Evolutionary conservation across 2,888 invertebrate genomes (phyloP).

Genomic region (Drosophila greeni): DNA sequence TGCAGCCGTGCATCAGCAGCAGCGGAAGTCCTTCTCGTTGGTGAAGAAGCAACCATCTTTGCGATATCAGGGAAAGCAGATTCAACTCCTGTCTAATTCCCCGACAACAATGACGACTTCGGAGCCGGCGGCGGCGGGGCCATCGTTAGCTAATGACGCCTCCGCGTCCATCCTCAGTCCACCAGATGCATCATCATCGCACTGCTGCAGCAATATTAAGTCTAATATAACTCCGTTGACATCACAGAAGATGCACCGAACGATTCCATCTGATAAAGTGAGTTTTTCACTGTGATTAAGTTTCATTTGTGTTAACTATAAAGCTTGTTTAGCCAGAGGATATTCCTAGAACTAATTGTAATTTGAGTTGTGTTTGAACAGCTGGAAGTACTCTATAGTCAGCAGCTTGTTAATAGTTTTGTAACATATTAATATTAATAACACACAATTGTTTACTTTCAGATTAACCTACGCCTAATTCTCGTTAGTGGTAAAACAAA

Average conservation of each 20-base stretch:
- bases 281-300: slow-evolving; percentile 61
- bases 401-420: no score
- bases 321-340: neutral
- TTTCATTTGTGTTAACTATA: slow-evolving; percentile 11
- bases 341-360: neutral
- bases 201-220: slow-evolving; percentile 36
- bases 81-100: slow-evolving; percentile 42
- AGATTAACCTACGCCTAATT: slow-evolving; percentile 99
- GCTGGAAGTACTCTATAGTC: no score
- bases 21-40: slow-evolving; percentile 42
- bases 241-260: slow-evolving; percentile 84
- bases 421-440: neutral
- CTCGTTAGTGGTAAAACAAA: slow-evolving; percentile 99
- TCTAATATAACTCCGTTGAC: slow-evolving; percentile 58
- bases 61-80: slow-evolving; percentile 26
- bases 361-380: neutral
- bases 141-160: slow-evolving; percentile 22
- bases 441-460: slow-evolving; percentile 67
- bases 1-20: slow-evolving; percentile 57
- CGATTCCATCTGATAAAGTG: slow-evolving; percentile 91
- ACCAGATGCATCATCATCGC: slow-evolving; percentile 27
- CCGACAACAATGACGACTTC: slow-evolving; percentile 35
- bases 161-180: slow-evolving; percentile 28
- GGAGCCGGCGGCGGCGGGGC: slow-evolving; percentile 51
- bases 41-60: slow-evolving; percentile 38